These are phyloP conservation scores for Danio aesculapii DNA, from an alignment of 2,797 vertebrate species.

Conservation along the genomic window DNA sequence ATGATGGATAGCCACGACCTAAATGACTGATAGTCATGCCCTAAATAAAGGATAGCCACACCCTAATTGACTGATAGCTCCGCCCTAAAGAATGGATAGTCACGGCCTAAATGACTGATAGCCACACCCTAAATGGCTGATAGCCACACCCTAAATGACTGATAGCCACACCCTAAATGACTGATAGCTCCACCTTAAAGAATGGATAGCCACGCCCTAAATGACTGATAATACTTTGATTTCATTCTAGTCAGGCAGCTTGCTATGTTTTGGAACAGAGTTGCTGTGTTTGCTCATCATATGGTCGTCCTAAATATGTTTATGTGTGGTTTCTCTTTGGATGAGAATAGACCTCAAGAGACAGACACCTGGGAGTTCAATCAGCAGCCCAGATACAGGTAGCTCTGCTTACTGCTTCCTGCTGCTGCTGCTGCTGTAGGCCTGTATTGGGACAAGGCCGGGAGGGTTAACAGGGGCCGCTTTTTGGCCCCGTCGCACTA, in stretches of 20 bases:
- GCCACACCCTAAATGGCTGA: too few relatives aligned
- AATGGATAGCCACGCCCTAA: too few relatives aligned
- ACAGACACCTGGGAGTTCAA: conserved; percentile 77
- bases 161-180: too few relatives aligned
- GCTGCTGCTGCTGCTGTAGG: conserved; percentile 49
- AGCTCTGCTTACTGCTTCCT: conserved; percentile 66
- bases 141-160: too few relatives aligned
- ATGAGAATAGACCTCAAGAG: conserved; percentile 79
- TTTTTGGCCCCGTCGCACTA: conserved; percentile 17
- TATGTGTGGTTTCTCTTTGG: conserved; percentile 72
- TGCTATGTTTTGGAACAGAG: not conserved
- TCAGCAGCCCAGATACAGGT: conserved; percentile 82
- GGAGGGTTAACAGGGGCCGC: conserved; percentile 30
- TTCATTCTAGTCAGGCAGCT: not conserved
- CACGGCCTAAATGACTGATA: too few relatives aligned
- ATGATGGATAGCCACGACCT: too few relatives aligned
- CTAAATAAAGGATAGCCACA: too few relatives aligned
- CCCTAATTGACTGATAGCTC: too few relatives aligned
- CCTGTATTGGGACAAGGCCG: not conserved
- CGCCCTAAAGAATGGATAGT: too few relatives aligned
- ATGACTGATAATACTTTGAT: too few relatives aligned
- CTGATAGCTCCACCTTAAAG: too few relatives aligned
- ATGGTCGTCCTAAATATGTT: conserved; percentile 61
- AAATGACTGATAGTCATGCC: too few relatives aligned
- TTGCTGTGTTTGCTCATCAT: conserved; percentile 1